phyloP scores from a whole-genome alignment of 2,113 vertebrate genomes.

The Elaphurus davidianus region DNA sequence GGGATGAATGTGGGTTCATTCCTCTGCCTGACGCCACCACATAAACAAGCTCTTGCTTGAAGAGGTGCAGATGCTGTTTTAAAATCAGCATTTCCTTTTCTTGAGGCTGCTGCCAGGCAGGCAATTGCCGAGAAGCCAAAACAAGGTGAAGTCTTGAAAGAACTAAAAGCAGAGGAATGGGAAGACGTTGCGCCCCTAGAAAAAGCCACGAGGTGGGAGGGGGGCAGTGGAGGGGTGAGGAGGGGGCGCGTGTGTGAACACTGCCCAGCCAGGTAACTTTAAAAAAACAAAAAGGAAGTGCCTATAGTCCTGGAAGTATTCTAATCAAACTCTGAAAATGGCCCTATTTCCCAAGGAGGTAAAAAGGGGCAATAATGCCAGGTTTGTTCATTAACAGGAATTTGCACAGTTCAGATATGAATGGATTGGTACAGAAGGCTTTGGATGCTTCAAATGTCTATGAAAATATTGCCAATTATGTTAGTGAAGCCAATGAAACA shows the following conservation, averaged over 20 bases:
- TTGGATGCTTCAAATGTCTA: conserved; percentile 94
- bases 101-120: neutral
- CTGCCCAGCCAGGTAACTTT: neutral
- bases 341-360: neutral
- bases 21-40: neutral
- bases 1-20: neutral
- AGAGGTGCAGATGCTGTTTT: neutral
- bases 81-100: neutral
- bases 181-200: neutral
- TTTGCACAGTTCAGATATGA: conserved; percentile 90
- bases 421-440: conserved; percentile 94
- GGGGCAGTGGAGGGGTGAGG: neutral
- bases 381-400: conserved; percentile 65
- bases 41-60: neutral
- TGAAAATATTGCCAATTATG: conserved; percentile 91
- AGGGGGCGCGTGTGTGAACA: neutral
- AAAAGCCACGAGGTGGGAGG: neutral
- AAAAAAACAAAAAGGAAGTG: neutral
- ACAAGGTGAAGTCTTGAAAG: neutral
- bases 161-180: neutral
- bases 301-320: neutral
- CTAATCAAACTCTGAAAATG: neutral
- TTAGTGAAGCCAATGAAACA: conserved; percentile 88
- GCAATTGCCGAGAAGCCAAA: neutral
- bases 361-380: conserved; percentile 18